Evolutionary conservation across 1,140 invertebrate species (phyloP).

Genomic region (Scylla paramamosain): DNA sequence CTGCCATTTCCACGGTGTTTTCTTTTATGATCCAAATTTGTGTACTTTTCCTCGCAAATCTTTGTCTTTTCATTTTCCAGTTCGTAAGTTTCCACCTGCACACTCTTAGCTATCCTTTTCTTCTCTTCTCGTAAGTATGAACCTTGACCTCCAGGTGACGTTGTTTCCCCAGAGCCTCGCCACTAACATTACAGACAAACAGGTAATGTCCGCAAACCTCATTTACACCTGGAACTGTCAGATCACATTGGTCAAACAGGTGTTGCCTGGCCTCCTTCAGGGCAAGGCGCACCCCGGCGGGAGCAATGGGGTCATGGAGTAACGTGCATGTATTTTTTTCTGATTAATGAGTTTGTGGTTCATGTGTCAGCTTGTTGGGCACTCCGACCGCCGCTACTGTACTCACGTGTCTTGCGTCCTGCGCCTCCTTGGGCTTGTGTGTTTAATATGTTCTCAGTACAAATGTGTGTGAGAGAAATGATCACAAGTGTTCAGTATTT

Average conservation of each 20-base stretch:
- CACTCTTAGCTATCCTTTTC: conserved; percentile 68
- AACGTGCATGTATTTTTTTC: not conserved
- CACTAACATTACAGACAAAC: conserved; percentile 27
- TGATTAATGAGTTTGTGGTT: not conserved
- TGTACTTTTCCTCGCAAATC: conserved; percentile 57
- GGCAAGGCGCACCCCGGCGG: not conserved
- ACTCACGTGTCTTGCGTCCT: not conserved
- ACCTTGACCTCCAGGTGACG: conserved; percentile 60
- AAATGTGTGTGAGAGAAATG: not conserved
- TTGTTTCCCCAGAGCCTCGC: conserved; percentile 29
- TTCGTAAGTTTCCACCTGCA: conserved; percentile 62
- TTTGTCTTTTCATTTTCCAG: conserved; percentile 65
- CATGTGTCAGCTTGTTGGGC: not conserved
- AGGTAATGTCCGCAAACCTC: conserved; percentile 9
- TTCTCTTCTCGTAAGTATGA: conserved; percentile 67
- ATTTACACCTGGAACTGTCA: conserved; percentile 27
- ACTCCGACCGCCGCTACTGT: not conserved
- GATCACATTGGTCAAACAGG: not conserved
- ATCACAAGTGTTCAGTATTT: too few relatives aligned
- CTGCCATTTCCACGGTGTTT: not conserved
- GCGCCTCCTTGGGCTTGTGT: not conserved
- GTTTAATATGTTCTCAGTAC: too few relatives aligned
- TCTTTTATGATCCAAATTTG: not conserved
- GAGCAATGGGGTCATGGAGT: not conserved
- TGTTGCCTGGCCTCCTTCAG: not conserved